phyloP scores from a whole-genome alignment of 1,140 invertebrate genomes.

The Mercenaria mercenaria region DNA sequence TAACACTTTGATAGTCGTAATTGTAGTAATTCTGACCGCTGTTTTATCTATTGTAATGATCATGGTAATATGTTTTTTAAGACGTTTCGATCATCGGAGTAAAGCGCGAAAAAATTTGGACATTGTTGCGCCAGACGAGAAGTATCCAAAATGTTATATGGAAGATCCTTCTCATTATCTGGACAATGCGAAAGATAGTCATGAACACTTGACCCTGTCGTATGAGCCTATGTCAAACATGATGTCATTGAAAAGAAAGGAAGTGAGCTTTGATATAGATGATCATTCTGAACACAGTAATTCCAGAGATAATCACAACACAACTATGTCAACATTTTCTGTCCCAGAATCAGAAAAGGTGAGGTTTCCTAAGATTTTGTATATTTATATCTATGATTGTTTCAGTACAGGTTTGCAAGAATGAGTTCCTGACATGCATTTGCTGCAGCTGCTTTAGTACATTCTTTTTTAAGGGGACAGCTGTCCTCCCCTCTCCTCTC shows the following conservation, averaged over 20 bases:
- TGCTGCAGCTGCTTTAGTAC: too few relatives aligned
- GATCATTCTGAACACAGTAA: constrained; percentile 24
- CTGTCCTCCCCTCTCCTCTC: too few relatives aligned
- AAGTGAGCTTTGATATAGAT: constrained; percentile 64
- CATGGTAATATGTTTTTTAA: constrained; percentile 58
- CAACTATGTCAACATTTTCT: constrained; percentile 61
- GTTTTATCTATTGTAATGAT: constrained; percentile 60
- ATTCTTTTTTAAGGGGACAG: too few relatives aligned
- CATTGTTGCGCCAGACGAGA: constrained; percentile 59
- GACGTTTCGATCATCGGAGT: constrained; percentile 61
- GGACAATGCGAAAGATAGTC: background rate
- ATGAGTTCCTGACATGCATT: background rate
- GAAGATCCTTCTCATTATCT: constrained; percentile 43
- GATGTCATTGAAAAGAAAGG: constrained; percentile 39
- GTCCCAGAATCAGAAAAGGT: constrained; percentile 60
- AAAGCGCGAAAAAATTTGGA: constrained; percentile 59
- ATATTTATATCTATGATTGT: too few relatives aligned
- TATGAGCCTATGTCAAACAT: constrained; percentile 47
- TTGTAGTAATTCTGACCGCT: constrained; percentile 53
- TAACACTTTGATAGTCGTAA: constrained; percentile 57
- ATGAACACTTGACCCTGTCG: constrained; percentile 27
- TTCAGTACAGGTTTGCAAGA: background rate
- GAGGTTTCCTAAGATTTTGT: too few relatives aligned
- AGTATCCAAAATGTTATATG: constrained; percentile 63
- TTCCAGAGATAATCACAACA: constrained; percentile 48